Percentiles rank a stretch among this genome's conserved stretches.
Evolutionary conservation across 2,888 invertebrate genomes (phyloP).

Genomic region (Brachynemurus nebulosus): DNA sequence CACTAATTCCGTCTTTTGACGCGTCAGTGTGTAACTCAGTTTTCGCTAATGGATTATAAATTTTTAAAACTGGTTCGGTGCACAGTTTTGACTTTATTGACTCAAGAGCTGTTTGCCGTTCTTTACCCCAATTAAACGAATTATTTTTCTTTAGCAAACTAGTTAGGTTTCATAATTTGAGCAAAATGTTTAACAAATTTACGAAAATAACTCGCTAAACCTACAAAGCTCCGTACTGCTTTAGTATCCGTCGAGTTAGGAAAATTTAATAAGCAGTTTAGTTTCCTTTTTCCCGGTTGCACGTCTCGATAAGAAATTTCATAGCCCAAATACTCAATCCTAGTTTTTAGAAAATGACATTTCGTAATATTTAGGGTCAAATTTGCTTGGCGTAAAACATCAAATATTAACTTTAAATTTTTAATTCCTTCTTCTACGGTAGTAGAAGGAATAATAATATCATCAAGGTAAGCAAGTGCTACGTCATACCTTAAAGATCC

Average conservation of each 20-base stretch:
- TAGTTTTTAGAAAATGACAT: slow-evolving; percentile 15
- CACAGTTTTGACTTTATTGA: neutral
- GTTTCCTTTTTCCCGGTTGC: slow-evolving; percentile 7
- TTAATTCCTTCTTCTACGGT: no score
- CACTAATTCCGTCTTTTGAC: neutral
- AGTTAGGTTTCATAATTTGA: neutral
- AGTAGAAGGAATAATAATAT: no score
- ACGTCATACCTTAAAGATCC: no score
- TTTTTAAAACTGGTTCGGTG: neutral
- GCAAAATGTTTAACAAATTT: slow-evolving; percentile 18
- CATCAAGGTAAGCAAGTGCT: no score
- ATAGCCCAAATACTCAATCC: slow-evolving; percentile 22
- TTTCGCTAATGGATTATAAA: neutral
- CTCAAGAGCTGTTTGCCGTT: neutral
- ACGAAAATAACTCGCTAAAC: neutral
- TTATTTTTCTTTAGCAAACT: neutral
- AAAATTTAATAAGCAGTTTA: neutral
- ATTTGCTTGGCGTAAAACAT: no score
- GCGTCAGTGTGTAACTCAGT: neutral
- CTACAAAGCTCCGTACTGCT: neutral
- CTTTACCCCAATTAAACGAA: neutral
- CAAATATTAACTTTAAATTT: no score
- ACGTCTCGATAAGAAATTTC: slow-evolving; percentile 15
- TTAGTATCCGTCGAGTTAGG: neutral
- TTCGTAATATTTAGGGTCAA: no score